phyloP scores from a whole-genome alignment of 1,140 invertebrate genomes.

The Grapholita molesta region DNA sequence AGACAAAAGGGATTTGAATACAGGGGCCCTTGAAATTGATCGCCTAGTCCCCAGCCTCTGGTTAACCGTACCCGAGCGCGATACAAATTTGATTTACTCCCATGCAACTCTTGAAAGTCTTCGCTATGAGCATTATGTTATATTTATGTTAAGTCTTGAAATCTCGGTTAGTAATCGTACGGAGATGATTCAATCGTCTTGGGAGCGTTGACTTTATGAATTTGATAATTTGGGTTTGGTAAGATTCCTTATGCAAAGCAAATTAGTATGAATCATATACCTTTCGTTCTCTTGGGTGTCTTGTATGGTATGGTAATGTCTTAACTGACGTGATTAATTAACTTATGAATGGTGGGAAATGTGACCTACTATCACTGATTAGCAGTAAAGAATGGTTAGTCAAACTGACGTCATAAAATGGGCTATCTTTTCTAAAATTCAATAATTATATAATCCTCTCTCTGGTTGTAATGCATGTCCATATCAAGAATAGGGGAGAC shows the following conservation, averaged over 20 bases:
- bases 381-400: no score
- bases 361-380: no score
- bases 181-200: slow-evolving; percentile 1
- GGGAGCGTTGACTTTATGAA: neutral
- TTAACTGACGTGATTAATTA: no score
- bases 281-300: neutral
- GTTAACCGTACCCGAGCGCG: slow-evolving; percentile 61
- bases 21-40: slow-evolving; percentile 75
- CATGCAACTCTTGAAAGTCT: neutral
- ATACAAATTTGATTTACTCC: slow-evolving; percentile 67
- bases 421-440: neutral
- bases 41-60: slow-evolving; percentile 66
- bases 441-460: no score
- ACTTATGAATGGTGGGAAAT: no score
- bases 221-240: neutral
- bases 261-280: neutral
- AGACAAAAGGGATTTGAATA: slow-evolving; percentile 75
- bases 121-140: slow-evolving; percentile 22
- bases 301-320: no score
- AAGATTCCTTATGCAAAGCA: neutral
- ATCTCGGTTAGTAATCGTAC: slow-evolving; percentile 6
- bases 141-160: slow-evolving; percentile 21
- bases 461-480: no score
- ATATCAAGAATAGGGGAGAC: no score
- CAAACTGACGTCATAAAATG: no score